A percentile compares a stretch with the other conserved stretches of the same genome.
Conservation (phyloP, 2,797 vertebrate genomes). For the Poecilia velifera region DNA sequence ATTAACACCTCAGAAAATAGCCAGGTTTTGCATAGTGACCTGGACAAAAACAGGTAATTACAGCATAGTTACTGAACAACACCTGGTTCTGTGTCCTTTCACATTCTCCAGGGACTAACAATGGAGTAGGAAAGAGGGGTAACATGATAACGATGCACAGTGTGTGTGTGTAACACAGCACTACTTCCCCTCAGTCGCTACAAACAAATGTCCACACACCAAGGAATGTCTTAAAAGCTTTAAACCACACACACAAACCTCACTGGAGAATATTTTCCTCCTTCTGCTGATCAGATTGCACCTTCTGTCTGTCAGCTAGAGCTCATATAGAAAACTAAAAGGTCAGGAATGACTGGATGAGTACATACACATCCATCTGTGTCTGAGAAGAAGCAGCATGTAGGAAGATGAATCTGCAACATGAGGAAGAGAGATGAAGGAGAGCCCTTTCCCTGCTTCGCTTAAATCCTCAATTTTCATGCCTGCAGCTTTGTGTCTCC, state of each 20-base stretch:
- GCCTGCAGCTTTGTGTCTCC: constrained; percentile 28
- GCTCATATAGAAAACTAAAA: constrained; percentile 19
- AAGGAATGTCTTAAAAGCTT: constrained; percentile 18
- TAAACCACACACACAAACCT: constrained; percentile 27
- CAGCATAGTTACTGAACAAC: constrained; percentile 56
- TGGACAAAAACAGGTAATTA: constrained; percentile 51
- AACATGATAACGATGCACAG: constrained; percentile 62
- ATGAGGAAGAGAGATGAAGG: constrained; percentile 31
- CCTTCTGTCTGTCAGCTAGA: constrained; percentile 22
- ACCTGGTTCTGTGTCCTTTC: constrained; percentile 40
- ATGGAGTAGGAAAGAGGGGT: constrained; percentile 61
- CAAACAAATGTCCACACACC: constrained; percentile 15
- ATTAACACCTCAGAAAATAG: not conserved
- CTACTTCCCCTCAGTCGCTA: constrained; percentile 12
- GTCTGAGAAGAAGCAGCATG: constrained; percentile 43
- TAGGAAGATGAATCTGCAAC: constrained; percentile 57
- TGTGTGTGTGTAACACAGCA: constrained; percentile 23
- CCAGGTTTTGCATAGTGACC: not conserved
- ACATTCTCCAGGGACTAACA: constrained; percentile 59
- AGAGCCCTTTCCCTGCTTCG: constrained; percentile 28
- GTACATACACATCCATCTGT: constrained; percentile 34
- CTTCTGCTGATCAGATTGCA: constrained; percentile 26
- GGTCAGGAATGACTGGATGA: constrained; percentile 7
- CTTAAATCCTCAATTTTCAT: constrained; percentile 49
- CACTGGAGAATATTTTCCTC: constrained; percentile 2